Conservation (phyloP, 2,888 invertebrate species). For the Gnatocerus cornutus region DNA sequence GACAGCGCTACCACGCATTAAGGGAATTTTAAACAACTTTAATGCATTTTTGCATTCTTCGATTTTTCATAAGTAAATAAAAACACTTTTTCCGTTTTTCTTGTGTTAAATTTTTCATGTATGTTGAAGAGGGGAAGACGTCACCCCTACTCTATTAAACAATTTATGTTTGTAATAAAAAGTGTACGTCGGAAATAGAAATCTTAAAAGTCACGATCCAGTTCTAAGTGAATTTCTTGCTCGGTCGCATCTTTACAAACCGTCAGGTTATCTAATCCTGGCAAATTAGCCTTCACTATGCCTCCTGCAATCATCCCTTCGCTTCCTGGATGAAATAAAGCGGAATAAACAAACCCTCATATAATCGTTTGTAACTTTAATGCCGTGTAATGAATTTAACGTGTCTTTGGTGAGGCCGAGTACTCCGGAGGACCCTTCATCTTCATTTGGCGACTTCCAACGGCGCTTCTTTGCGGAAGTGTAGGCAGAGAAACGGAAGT, state of each 20-base stretch:
- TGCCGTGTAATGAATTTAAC: constrained; percentile 62
- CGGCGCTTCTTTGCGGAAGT: constrained; percentile 54
- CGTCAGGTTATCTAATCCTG: constrained; percentile 14
- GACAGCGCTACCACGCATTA: not conserved
- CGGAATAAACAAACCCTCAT: constrained; percentile 55
- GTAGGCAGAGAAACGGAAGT: constrained; percentile 55
- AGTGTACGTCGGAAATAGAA: too few species aligned
- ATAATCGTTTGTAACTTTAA: constrained; percentile 61
- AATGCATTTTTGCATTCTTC: constrained; percentile 3
- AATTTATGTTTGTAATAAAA: too few species aligned
- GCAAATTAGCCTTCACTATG: constrained; percentile 17
- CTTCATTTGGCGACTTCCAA: constrained; percentile 61
- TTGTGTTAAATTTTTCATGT: too few species aligned
- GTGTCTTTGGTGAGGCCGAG: constrained; percentile 56
- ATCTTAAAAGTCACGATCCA: too few species aligned
- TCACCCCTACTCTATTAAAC: too few species aligned
- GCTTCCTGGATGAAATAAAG: constrained; percentile 51
- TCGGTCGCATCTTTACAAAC: too few species aligned
- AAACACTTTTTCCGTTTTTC: too few species aligned
- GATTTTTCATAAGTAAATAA: too few species aligned
- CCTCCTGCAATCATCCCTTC: constrained; percentile 30
- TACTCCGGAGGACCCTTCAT: constrained; percentile 59
- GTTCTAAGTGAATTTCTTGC: too few species aligned
- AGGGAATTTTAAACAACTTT: too few species aligned
- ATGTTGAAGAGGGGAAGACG: too few species aligned